Conservation (phyloP, 2,888 invertebrate genomes). For the Drosophila differens region DNA sequence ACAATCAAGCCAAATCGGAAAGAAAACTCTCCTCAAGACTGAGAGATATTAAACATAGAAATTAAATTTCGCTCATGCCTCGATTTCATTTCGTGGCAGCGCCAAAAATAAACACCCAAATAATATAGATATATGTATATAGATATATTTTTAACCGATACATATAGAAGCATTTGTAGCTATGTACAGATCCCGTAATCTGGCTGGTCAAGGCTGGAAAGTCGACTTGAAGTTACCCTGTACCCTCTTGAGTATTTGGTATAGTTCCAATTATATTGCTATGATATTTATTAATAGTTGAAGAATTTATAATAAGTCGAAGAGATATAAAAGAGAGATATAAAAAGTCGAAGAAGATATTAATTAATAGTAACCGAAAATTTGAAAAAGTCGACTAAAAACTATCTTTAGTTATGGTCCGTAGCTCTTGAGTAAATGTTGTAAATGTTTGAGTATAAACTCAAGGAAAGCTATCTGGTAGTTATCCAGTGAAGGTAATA, state of each 20-base stretch:
- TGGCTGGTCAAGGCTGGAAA: neutral
- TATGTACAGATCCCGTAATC: slow-evolving; percentile 6
- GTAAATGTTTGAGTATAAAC: neutral
- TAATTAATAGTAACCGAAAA: too few relatives aligned
- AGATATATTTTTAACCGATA: slow-evolving; percentile 27
- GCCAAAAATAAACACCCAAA: slow-evolving; percentile 49
- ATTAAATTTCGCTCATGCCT: slow-evolving; percentile 42
- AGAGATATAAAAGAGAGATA: too few relatives aligned
- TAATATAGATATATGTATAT: slow-evolving; percentile 25
- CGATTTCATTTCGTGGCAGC: slow-evolving; percentile 29
- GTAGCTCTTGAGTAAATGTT: accelerated
- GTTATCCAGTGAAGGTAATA: neutral
- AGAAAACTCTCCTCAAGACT: slow-evolving; percentile 16
- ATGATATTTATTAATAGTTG: neutral
- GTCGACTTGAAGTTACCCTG: slow-evolving; percentile 6
- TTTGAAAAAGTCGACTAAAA: too few relatives aligned
- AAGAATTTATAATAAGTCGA: neutral
- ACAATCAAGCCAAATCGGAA: slow-evolving; percentile 40
- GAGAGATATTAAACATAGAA: slow-evolving; percentile 47
- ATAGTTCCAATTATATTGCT: neutral
- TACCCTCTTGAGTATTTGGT: accelerated
- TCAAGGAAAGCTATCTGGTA: neutral
- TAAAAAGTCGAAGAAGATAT: neutral
- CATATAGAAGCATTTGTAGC: slow-evolving; percentile 9
- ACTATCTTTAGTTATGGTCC: neutral